Percentiles rank a stretch among this genome's conserved stretches.
phyloP scores from a whole-genome alignment of 2,888 invertebrate species.

The Chrysomela aeneicollis region DNA sequence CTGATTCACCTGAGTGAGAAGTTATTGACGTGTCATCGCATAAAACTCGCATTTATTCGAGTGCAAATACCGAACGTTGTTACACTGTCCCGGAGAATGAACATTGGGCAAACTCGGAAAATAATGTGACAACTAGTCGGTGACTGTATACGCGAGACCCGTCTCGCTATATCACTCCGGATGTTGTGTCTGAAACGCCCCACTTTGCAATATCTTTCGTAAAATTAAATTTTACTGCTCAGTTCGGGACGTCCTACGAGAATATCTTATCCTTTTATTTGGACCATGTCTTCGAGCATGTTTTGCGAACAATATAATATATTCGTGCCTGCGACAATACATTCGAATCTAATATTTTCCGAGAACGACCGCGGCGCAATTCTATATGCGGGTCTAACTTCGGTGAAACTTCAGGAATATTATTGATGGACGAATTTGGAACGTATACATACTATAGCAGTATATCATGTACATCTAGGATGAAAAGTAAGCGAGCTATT shows the following conservation, averaged over 20 bases:
- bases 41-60: no score
- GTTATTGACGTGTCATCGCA: no score
- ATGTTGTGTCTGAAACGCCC: constrained; percentile 24
- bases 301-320: constrained; percentile 21
- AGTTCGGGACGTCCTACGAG: constrained; percentile 22
- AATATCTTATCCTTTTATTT: constrained; percentile 33
- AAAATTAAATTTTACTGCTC: constrained; percentile 39
- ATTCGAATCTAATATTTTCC: not conserved
- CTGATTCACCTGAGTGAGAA: no score
- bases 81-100: not conserved
- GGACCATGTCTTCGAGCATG: constrained; percentile 22
- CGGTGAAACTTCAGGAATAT: not conserved
- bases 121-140: constrained; percentile 1
- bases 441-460: no score
- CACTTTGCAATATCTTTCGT: constrained; percentile 37
- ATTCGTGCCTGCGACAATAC: constrained; percentile 10
- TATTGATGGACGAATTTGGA: no score
- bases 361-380: not conserved
- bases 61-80: no score
- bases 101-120: not conserved
- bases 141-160: constrained; percentile 1
- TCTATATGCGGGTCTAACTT: not conserved
- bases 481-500: no score
- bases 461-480: no score
- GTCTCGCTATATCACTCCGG: constrained; percentile 26